Conservation (phyloP, 2,797 vertebrate species). For the Margarornis squamiger region DNA sequence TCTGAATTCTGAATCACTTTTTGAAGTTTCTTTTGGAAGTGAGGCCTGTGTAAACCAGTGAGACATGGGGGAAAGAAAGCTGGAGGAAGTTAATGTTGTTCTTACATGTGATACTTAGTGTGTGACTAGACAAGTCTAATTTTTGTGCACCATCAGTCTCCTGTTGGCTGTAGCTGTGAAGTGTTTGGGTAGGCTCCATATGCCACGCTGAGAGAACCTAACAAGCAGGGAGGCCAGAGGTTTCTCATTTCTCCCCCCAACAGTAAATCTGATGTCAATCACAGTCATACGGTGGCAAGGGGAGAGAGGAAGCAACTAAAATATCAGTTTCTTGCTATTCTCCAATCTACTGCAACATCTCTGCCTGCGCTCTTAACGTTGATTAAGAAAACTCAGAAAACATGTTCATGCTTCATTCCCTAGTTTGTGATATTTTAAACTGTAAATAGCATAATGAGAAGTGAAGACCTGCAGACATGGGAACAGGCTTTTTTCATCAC, state of each 20-base stretch:
- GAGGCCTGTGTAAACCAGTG: background rate
- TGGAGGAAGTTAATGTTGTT: background rate
- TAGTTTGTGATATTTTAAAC: background rate
- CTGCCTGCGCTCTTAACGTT: background rate
- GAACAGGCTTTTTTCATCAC: background rate
- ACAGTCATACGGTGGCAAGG: background rate
- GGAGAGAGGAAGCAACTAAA: background rate
- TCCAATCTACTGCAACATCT: background rate
- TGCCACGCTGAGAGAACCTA: background rate
- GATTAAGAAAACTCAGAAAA: fast-evolving
- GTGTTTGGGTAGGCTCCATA: background rate
- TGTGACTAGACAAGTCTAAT: background rate
- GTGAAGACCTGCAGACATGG: background rate
- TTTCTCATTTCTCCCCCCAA: background rate
- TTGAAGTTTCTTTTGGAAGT: background rate
- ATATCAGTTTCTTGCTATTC: background rate
- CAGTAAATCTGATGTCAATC: background rate
- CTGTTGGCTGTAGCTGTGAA: background rate
- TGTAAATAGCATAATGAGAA: background rate
- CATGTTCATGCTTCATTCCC: background rate
- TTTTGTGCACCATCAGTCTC: background rate
- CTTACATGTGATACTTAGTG: background rate
- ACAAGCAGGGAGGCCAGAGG: background rate
- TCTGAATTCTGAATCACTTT: background rate
- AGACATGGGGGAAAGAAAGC: background rate